Conservation (phyloP, 2,888 invertebrate genomes). For the Pterobdella sp. region DNA sequence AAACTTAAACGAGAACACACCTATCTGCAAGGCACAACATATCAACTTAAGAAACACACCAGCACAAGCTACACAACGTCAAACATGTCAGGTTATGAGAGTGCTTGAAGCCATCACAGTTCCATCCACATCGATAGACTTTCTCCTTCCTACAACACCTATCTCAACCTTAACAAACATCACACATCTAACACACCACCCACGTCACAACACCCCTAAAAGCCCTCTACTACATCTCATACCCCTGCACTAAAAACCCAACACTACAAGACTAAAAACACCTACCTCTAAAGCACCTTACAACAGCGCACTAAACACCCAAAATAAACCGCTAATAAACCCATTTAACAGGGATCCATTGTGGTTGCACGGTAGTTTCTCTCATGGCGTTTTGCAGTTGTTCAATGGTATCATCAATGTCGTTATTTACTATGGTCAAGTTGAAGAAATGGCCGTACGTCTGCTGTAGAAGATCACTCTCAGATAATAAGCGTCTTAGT, state of each 20-base stretch:
- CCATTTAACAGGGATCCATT: conserved; percentile 97
- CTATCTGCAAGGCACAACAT: too few relatives aligned
- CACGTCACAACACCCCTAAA: background rate
- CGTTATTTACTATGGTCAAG: conserved; percentile 93
- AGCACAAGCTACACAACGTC: too few relatives aligned
- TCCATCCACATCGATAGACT: too few relatives aligned
- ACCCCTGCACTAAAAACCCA: background rate
- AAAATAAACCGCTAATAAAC: conserved; percentile 63
- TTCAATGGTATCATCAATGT: conserved; percentile 94
- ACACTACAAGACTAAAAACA: background rate
- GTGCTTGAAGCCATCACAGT: too few relatives aligned
- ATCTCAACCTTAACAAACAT: too few relatives aligned
- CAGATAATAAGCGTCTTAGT: conserved; percentile 85
- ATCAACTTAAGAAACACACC: too few relatives aligned
- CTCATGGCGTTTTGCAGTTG: conserved; percentile 83
- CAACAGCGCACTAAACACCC: background rate
- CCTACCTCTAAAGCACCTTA: background rate
- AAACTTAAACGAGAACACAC: too few relatives aligned
- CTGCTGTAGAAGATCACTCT: conserved; percentile 88
- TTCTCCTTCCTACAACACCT: too few relatives aligned
- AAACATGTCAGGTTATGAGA: too few relatives aligned
- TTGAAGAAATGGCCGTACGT: conserved; percentile 99
- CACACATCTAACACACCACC: background rate
- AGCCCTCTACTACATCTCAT: background rate
- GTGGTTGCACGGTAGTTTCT: conserved; percentile 68